Conservation (phyloP, 2,888 invertebrate species). For the Hydrotaea diabolus region DNA sequence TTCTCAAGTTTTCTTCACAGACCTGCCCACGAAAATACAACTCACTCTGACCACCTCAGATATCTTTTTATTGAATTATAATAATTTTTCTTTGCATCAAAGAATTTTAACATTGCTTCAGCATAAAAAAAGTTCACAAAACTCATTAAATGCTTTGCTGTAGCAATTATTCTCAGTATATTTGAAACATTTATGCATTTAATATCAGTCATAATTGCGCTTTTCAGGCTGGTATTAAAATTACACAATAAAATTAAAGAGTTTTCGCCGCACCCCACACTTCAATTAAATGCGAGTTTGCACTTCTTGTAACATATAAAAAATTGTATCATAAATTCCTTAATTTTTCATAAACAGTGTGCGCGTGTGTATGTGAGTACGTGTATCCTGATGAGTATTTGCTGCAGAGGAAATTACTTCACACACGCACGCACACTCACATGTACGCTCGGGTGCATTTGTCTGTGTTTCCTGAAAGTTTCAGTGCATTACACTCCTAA, state of each 20-base stretch:
- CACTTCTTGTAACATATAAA: background rate
- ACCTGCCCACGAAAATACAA: no score
- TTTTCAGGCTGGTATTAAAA: background rate
- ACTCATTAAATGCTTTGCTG: no score
- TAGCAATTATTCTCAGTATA: no score
- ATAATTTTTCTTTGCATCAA: no score
- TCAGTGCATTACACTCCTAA: constrained; percentile 24
- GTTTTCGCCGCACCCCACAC: background rate
- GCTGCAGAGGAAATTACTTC: constrained; percentile 11
- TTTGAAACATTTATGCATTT: background rate
- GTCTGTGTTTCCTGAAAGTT: constrained; percentile 12
- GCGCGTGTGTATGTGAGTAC: background rate
- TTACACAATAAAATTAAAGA: background rate
- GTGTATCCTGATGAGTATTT: background rate
- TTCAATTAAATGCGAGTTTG: background rate
- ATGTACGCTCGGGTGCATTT: background rate
- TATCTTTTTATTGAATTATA: no score
- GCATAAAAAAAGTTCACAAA: no score
- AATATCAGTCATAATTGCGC: background rate
- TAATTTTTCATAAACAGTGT: constrained; percentile 16
- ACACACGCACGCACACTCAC: background rate
- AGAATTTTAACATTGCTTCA: no score
- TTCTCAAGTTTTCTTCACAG: no score
- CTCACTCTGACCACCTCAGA: no score
- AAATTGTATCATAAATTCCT: constrained; percentile 20